Conservation (phyloP, 2,888 invertebrate genomes). For the Matsumyia berberina region DNA sequence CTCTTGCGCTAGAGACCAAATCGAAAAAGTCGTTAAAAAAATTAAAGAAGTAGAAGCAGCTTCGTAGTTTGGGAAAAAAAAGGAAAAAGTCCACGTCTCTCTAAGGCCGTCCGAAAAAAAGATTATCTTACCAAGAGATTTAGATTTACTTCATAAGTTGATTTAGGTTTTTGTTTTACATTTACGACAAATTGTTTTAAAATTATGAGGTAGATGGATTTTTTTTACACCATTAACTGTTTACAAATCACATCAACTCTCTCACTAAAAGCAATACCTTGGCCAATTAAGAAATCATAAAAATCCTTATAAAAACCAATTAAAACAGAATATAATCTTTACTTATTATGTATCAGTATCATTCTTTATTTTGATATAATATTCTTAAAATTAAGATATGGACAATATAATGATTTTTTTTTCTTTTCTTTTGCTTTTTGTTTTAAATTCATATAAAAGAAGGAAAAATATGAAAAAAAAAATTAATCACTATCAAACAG, state of each 20-base stretch:
- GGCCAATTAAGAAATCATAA: neutral
- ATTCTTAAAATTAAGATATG: slow-evolving; percentile 73
- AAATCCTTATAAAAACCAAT: slow-evolving; percentile 25
- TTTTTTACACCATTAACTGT: slow-evolving; percentile 24
- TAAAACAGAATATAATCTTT: slow-evolving; percentile 64
- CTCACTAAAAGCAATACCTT: too few relatives aligned
- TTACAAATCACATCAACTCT: neutral
- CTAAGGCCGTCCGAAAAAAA: neutral
- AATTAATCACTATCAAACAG: slow-evolving; percentile 40
- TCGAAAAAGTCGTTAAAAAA: too few relatives aligned
- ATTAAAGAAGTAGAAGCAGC: too few relatives aligned
- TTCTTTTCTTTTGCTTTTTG: slow-evolving; percentile 24
- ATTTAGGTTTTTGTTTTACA: slow-evolving; percentile 12
- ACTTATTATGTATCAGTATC: slow-evolving; percentile 75
- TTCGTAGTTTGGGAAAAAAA: too few relatives aligned
- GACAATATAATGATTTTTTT: slow-evolving; percentile 61
- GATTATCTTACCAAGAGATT: slow-evolving; percentile 3
- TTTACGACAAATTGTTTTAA: slow-evolving; percentile 10
- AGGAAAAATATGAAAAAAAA: slow-evolving; percentile 24
- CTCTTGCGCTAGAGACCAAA: too few relatives aligned
- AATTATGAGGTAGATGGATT: slow-evolving; percentile 47
- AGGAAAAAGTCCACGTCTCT: too few relatives aligned
- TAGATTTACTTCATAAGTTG: slow-evolving; percentile 4
- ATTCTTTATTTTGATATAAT: slow-evolving; percentile 74
- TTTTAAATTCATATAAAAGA: slow-evolving; percentile 30